Evolutionary conservation across 1,140 invertebrate genomes (phyloP), one percentile per base, ranked within the genome.

Genomic region (Drosophila sp.): DNA sequence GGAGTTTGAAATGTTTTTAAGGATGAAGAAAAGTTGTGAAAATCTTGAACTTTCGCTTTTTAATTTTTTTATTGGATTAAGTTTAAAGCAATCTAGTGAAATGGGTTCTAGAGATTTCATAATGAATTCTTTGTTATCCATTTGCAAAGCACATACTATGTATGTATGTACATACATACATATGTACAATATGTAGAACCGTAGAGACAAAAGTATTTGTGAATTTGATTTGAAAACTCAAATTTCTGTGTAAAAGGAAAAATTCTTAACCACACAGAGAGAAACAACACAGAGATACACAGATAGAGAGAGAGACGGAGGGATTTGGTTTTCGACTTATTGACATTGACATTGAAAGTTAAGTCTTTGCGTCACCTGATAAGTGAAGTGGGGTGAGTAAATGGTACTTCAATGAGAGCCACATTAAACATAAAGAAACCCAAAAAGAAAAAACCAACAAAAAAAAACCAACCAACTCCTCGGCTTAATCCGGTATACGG

Each of bases 311-410:
- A 69, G n/a, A 41, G 27, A 27, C 33, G 27, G 17, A 30, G 30
- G 40, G 30, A 40, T 60, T 65, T 75, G 35, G 68, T 57, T 64
- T 60, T 64, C 23, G 66, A 70, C 47, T 66, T 68, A 86, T 89
- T 89, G 85, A 84, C 84, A 89, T 89, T 89, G 84, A 89, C 84
- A 89, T 89, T 89, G 84, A 84, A 89, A 89, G 84, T 82, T 76
- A 79, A 55, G 65, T 65, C 60, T 32, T 54, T 47, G 70, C 60
- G 44, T 40, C 38, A 32, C 29, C 47, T 58, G 65, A 56, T 57
- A 40, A 33, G 33, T 47, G 29, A 41, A 27, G 47, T 10, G 30
- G 76, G 72, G 38, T 77, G 72, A 71, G 44, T 50, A 50, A 25
- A 27, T 50, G 44, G 44, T 10, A 50, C 44, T 79, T 67, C 56